Base-by-base conservation (phyloP, 1,140 invertebrate species). In the Platorchestia sp. region DNA sequence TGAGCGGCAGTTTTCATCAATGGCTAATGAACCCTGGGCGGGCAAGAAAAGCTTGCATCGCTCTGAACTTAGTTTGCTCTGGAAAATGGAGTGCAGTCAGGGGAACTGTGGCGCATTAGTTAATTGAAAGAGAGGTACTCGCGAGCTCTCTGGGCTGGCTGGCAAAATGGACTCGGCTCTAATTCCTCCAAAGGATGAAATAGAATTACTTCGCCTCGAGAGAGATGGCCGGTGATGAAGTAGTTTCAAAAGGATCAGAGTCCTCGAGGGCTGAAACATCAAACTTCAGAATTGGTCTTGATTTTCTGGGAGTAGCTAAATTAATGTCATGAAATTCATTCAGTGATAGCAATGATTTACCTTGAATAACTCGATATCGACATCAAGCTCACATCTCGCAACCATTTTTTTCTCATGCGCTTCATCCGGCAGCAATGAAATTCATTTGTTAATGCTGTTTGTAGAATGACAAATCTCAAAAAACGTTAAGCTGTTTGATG, bases 51-150 rank as follows among this genome's bases (percentile, higher is more conserved):
- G 91, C 91, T 93, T 40, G 91, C 43, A 93, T 45, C 91, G 91
- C 91, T 93, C 91, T 93, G 91, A 93, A 93, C 91, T 93, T 93
- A 40, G 91, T 93, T 93, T 93, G 91, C 45, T 93, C 91, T 93
- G 91, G 91, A 93, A 93, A 93, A 93, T 93, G 91, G 91, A 93
- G 91, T 93, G 91, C 91, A 93, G 91, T 93, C 91, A 93, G 91
- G 91, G 91, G 91, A 93, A 93, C 91, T 93, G 91, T 93, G 45
- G 43, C 91, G 91, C 91, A 93, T 93, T 93, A 93, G 91, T 93
- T 93, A 93, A 93, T 93, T 93, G 91, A 93, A 93, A 93, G 91
- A 93, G 91, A 93, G 91, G 91, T 93, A 45, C 91, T 93, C 91
- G 43, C 87, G 41, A 89, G n/a, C 43, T 41, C 91, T 45, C 91